Conservation (phyloP, 2,888 invertebrate genomes). For the Troides aeacus region DNA sequence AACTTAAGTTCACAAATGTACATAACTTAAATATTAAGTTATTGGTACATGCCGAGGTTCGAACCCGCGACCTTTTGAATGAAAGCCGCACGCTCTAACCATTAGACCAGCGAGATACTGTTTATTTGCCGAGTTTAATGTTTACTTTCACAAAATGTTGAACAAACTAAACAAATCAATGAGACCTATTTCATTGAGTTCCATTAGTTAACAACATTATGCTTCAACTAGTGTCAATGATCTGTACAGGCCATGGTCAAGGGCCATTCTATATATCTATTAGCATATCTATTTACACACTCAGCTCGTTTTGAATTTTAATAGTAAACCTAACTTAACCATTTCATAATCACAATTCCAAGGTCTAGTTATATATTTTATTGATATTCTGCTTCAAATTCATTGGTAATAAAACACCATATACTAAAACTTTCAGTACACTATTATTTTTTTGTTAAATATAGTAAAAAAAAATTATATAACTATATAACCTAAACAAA, state of each 20-base stretch:
- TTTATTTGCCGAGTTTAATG: no score
- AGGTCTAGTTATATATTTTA: neutral
- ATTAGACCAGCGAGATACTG: no score
- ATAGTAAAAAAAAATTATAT: no score
- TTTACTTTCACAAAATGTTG: no score
- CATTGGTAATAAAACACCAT: neutral
- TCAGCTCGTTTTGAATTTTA: conserved; percentile 10
- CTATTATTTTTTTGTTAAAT: no score
- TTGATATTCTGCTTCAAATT: neutral
- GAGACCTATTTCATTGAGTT: conserved; percentile 10
- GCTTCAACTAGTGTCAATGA: conserved; percentile 24
- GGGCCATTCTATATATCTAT: conserved; percentile 19
- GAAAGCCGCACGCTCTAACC: no score
- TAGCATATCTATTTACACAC: conserved; percentile 12
- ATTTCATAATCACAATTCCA: conserved; percentile 1
- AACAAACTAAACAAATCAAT: neutral
- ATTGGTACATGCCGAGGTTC: no score
- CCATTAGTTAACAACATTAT: conserved; percentile 19
- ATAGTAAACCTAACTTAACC: neutral
- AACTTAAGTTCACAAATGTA: no score
- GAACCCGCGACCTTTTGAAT: no score
- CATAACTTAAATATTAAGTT: no score
- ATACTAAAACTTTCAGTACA: no score
- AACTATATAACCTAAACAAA: no score
- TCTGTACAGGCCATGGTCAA: conserved; percentile 24